Base-by-base conservation (phyloP, 2,113 vertebrate species). In the Ceratotherium simum region DNA sequence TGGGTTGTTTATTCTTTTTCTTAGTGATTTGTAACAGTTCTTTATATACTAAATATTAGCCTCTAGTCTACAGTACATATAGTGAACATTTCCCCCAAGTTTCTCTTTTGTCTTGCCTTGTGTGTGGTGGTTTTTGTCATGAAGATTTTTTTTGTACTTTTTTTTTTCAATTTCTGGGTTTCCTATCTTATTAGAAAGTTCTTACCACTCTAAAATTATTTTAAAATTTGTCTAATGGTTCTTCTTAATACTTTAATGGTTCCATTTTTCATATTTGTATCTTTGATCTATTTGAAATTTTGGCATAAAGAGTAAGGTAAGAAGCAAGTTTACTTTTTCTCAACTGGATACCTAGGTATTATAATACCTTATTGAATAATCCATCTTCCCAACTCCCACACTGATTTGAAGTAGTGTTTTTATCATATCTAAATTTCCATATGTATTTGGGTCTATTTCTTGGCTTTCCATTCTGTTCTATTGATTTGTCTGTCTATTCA, bases 331-430 rank as follows among this genome's bases (percentile, higher is more conserved):
- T 83, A 69, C 17, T 94, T 89, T 88, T 84, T 73, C 72, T 16
- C 64, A 89, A 29, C 20, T 69, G 70, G 8, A 62, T 75, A 89
- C 29, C 29, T 56, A 73, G 29, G 48, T 94, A 48, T 65, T 82
- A 87, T 33, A 64, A 88, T 88, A 72, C 16, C 87, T 96, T 56
- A 94, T 84, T 84, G 81, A 90, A 76, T 70, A 93, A n/a, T 64
- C 60, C 25, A 90, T 84, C n/a, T 39, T 16, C 10, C 16, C 3
- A 13, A 25, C 4, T 11, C 1, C 13, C 25, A 20, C 13, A 67
- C 62, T 48, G 10, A 60, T 84, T 91, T 88, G 8, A 96, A 90
- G 60, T 13, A 4, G 3, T 8, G 31, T 25, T 73, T 89, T 96
- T 48, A 80, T 90, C 14, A 62, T 54, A 88, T 72, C 20, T 89